Percentiles rank a stretch among this genome's conserved stretches.
These are phyloP conservation scores for Julus scandinavius DNA, from an alignment of 2,888 invertebrate genomes.

Conservation along the genomic window DNA sequence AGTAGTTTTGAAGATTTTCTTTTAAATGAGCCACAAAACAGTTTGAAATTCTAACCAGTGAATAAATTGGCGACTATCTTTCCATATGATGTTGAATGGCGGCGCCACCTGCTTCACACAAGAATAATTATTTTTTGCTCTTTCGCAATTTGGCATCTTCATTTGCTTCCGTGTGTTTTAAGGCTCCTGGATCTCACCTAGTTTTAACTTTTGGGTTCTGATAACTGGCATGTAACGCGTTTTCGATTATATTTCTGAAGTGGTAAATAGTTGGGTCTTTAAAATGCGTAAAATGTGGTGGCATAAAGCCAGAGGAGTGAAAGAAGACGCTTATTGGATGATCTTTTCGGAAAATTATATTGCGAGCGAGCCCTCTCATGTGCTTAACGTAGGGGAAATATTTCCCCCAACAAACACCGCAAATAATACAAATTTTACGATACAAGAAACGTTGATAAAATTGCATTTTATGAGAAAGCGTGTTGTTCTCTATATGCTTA, in stretches of 20 bases:
- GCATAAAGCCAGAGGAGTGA: conserved; percentile 14
- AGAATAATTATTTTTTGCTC: background rate
- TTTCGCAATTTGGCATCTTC: background rate
- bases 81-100: background rate
- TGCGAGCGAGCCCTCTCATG: background rate
- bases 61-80: no score
- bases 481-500: background rate
- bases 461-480: background rate
- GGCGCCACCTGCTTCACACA: background rate
- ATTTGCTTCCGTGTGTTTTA: background rate
- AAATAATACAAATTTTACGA: conserved; percentile 31
- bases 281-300: conserved; percentile 20
- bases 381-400: conserved; percentile 28
- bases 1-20: no score
- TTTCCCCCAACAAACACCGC: conserved; percentile 18
- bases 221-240: background rate
- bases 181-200: background rate
- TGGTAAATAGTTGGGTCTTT: conserved; percentile 1
- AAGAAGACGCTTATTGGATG: conserved; percentile 14
- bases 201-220: background rate
- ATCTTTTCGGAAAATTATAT: conserved; percentile 13
- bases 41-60: no score
- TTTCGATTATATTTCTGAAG: background rate
- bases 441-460: conserved; percentile 30
- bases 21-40: no score